Conservation (phyloP, 2,888 invertebrate species). For the Thera obeliscata region DNA sequence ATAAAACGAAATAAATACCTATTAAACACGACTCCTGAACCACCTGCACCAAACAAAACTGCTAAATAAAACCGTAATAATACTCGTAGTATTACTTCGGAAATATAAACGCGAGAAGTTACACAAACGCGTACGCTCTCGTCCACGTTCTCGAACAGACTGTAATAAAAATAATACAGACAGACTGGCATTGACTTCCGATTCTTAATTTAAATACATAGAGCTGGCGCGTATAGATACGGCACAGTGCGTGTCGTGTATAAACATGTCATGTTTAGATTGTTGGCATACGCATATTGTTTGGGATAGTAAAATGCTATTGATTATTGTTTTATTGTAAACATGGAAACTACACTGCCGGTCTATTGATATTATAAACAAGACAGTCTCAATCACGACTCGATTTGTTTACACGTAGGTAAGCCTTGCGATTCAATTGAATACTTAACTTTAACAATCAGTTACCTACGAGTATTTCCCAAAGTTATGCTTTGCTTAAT, state of each 20-base stretch:
- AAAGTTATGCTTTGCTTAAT: too few species aligned
- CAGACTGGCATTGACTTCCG: conserved; percentile 41
- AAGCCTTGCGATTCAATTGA: too few species aligned
- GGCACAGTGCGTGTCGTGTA: conserved; percentile 1
- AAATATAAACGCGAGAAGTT: conserved; percentile 30
- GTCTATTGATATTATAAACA: conserved; percentile 2
- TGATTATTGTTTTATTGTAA: conserved; percentile 24
- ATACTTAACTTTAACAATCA: too few species aligned
- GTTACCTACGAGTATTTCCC: too few species aligned
- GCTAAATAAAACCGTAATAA: conserved; percentile 9
- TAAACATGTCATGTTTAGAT: conserved; percentile 30
- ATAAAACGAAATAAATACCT: conserved; percentile 18
- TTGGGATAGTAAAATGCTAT: conserved; percentile 10
- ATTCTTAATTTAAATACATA: conserved; percentile 35
- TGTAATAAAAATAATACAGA: conserved; percentile 31
- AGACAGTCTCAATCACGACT: neutral
- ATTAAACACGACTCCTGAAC: conserved; percentile 4
- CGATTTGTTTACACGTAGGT: neutral
- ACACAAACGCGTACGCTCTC: conserved; percentile 24
- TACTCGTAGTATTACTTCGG: conserved; percentile 22
- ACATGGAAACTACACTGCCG: neutral
- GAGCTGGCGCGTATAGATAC: conserved; percentile 19
- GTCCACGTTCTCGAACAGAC: conserved; percentile 34
- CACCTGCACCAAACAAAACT: conserved; percentile 10
- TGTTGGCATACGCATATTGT: conserved; percentile 18